Evolutionary conservation across 2,113 vertebrate genomes (phyloP).

Genomic region (Xenopus borealis): DNA sequence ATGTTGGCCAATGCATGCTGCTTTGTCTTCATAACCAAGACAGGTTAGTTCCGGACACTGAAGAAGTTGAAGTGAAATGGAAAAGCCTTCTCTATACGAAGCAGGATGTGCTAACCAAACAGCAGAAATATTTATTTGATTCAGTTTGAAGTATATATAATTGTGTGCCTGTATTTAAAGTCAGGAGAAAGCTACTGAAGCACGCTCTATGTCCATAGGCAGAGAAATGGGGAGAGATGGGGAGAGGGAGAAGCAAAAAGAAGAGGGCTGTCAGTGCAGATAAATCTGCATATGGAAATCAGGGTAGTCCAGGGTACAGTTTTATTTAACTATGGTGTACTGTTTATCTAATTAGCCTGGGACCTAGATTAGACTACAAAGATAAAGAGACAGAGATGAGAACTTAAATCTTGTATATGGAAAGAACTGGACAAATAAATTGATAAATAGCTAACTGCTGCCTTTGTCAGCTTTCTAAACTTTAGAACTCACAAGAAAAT

Average conservation of each 20-base stretch:
- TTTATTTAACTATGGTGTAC: constrained; percentile 79
- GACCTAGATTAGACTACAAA: constrained; percentile 60
- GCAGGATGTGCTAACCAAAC: constrained; percentile 56
- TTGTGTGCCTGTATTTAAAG: constrained; percentile 59
- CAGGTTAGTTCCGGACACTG: constrained; percentile 59
- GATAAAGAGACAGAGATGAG: constrained; percentile 46
- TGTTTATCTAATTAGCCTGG: constrained; percentile 73
- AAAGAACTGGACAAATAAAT: no score
- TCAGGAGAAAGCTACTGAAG: constrained; percentile 75
- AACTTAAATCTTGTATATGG: constrained; percentile 31
- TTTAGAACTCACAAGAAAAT: no score
- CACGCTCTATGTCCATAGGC: constrained; percentile 82
- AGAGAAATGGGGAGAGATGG: constrained; percentile 63
- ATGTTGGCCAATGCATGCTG: constrained; percentile 63
- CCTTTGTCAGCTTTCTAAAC: no score
- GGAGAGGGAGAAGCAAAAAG: constrained; percentile 55
- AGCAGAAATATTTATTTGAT: constrained; percentile 62
- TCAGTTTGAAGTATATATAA: constrained; percentile 57
- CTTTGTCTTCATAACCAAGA: constrained; percentile 62
- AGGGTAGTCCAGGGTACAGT: constrained; percentile 84
- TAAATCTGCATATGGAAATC: constrained; percentile 98
- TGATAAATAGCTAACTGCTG: no score
- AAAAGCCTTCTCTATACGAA: constrained; percentile 45
- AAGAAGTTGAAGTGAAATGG: constrained; percentile 59
- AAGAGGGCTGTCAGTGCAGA: constrained; percentile 79